Evolutionary conservation across 2,113 vertebrate genomes (phyloP).

Genomic region (Pseudolaguvia tuberculata): DNA sequence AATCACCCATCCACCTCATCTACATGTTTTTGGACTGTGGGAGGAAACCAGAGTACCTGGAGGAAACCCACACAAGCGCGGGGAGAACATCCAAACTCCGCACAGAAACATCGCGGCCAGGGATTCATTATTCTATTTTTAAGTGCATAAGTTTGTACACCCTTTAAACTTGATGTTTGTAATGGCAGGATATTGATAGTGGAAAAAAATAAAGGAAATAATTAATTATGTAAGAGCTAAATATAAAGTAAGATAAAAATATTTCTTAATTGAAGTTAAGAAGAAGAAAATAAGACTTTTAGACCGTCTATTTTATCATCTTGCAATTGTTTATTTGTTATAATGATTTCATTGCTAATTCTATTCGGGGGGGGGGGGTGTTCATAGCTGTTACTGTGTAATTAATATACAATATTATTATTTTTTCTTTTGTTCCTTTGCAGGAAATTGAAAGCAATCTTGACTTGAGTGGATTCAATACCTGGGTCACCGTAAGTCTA

Average conservation of each 20-base stretch:
- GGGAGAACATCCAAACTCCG: too few relatives aligned
- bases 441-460: constrained; percentile 79
- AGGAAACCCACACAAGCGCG: too few relatives aligned
- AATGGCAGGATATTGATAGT: background rate
- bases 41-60: too few relatives aligned
- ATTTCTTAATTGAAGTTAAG: background rate
- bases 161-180: background rate
- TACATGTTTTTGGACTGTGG: too few relatives aligned
- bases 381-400: background rate
- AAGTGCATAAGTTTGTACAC: background rate
- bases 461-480: constrained; percentile 72
- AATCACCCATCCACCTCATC: too few relatives aligned
- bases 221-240: background rate
- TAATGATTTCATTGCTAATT: background rate
- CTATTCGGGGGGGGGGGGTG: too few relatives aligned
- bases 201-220: background rate
- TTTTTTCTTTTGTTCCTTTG: constrained; percentile 11
- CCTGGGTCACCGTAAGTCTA: constrained; percentile 79
- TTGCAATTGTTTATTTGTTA: background rate
- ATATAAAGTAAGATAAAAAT: background rate
- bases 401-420: background rate
- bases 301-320: background rate
- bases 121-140: too few relatives aligned
- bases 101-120: too few relatives aligned
- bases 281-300: background rate